Conservation (phyloP, 2,113 vertebrate genomes). For the Parotia lawesii region DNA sequence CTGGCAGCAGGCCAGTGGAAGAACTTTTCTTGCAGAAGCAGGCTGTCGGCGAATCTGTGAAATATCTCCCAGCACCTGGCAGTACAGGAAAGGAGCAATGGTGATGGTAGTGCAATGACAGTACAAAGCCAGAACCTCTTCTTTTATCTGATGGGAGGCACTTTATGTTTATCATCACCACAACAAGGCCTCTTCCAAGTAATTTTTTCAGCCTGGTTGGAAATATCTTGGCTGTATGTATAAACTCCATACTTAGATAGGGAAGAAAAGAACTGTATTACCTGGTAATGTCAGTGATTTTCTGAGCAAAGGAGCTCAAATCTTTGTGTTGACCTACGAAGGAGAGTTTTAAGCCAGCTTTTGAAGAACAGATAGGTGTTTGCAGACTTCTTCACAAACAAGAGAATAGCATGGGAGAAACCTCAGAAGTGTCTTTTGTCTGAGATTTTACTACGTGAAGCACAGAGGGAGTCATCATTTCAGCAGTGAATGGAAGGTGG, state of each 20-base stretch:
- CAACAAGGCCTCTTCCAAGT: background rate
- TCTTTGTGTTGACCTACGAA: background rate
- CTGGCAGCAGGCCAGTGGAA: background rate
- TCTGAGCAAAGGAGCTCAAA: background rate
- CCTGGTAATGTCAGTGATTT: background rate
- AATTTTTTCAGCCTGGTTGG: background rate
- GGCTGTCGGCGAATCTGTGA: fast-evolving
- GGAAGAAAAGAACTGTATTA: background rate
- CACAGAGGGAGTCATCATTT: background rate
- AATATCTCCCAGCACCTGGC: background rate
- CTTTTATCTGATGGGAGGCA: background rate
- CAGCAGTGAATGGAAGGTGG: background rate
- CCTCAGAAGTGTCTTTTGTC: background rate
- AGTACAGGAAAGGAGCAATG: background rate
- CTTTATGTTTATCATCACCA: background rate
- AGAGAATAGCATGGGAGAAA: background rate
- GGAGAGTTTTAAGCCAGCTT: background rate
- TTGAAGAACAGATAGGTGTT: background rate
- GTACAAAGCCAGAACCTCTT: background rate
- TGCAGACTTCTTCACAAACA: background rate
- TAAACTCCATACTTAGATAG: background rate
- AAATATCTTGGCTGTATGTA: background rate
- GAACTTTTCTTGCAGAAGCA: background rate
- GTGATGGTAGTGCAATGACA: background rate
- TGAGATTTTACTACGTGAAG: background rate